A percentile compares a stretch with the other conserved stretches of the same genome.
phyloP scores from a whole-genome alignment of 1,140 invertebrate genomes.

The Anastrepha obliqua region DNA sequence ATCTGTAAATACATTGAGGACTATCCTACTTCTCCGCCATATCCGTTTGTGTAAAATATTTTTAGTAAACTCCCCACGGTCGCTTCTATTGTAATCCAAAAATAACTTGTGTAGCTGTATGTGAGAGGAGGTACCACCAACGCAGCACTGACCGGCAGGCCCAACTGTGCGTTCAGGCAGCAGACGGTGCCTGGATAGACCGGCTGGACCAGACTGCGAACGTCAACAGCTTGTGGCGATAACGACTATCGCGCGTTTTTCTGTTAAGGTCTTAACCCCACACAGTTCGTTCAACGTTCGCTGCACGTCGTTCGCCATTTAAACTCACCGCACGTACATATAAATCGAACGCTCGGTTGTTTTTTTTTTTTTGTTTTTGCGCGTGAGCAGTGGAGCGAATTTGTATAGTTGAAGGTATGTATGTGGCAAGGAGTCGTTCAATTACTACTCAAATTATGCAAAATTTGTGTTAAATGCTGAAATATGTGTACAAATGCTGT shows the following conservation, averaged over 20 bases:
- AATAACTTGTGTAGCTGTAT: not conserved
- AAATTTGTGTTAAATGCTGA: not conserved
- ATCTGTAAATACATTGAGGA: not conserved
- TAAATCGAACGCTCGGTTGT: not conserved
- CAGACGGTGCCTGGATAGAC: not conserved
- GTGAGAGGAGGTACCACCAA: not conserved
- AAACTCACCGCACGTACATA: conserved; percentile 6
- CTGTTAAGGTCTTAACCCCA: conserved; percentile 56
- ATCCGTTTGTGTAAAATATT: too few species aligned
- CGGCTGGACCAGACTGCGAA: not conserved
- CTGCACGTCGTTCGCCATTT: not conserved
- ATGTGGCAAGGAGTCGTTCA: not conserved
- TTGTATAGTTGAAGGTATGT: not conserved
- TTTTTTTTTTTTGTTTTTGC: not conserved
- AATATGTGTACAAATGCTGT: not conserved
- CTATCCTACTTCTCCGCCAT: too few species aligned
- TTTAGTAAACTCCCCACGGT: too few species aligned
- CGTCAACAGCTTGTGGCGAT: conserved; percentile 29
- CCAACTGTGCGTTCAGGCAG: not conserved
- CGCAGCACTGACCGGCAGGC: not conserved
- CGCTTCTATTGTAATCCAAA: too few species aligned
- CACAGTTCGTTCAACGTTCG: conserved; percentile 6
- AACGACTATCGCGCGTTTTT: conserved; percentile 55
- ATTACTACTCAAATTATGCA: not conserved
- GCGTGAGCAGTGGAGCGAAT: not conserved